Evolutionary conservation across 2,797 vertebrate genomes (phyloP).

Genomic region (Coregonus suidteri): DNA sequence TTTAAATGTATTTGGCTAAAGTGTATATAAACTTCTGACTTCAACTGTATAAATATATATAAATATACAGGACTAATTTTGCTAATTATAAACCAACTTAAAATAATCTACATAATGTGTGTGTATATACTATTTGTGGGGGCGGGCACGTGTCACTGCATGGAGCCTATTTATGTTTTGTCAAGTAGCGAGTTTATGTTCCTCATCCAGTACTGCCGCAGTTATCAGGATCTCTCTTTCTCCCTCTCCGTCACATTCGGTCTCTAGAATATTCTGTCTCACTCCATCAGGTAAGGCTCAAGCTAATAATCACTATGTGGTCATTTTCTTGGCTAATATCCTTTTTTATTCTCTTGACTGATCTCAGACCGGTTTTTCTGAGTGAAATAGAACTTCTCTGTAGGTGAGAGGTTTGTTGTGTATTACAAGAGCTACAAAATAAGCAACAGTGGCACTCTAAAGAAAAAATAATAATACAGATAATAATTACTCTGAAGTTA

Average conservation of each 20-base stretch:
- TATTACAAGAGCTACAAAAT: not conserved
- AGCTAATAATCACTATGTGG: not conserved
- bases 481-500: not conserved
- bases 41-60: no score
- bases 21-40: no score
- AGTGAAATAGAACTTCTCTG: not conserved
- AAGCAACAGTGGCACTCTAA: not conserved
- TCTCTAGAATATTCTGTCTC: not conserved
- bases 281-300: conserved; percentile 3
- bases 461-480: not conserved
- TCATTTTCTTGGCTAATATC: not conserved
- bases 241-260: not conserved
- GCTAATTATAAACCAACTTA: not conserved
- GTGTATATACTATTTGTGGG: conserved; percentile 4
- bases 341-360: not conserved
- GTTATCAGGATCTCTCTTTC: not conserved
- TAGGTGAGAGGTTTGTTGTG: not conserved
- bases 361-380: not conserved
- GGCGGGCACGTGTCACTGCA: conserved; percentile 12
- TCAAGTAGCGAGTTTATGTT: not conserved
- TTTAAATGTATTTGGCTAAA: no score
- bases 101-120: not conserved
- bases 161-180: not conserved
- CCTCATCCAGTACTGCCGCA: not conserved
- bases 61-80: no score